Evolutionary conservation across 2,113 vertebrate species (phyloP).

Genomic region (Mus pahari): DNA sequence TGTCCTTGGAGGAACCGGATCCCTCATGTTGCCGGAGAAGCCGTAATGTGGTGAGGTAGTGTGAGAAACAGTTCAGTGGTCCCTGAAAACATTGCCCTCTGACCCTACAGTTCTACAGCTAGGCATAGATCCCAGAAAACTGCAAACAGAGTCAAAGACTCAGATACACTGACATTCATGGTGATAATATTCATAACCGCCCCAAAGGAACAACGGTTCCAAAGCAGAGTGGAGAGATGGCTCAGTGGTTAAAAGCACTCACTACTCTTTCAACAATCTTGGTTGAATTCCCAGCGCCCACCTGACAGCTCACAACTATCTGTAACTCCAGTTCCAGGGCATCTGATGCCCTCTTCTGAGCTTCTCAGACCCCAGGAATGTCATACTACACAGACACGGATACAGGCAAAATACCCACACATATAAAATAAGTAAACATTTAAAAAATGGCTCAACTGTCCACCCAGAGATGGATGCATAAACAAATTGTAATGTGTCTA

Average conservation of each 20-base stretch:
- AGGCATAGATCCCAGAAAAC: neutral
- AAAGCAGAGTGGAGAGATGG: neutral
- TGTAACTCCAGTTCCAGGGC: neutral
- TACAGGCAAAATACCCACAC: neutral
- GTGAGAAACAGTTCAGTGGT: neutral
- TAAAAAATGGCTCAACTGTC: neutral
- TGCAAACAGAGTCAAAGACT: constrained; percentile 8
- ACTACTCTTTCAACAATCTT: neutral
- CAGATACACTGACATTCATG: neutral
- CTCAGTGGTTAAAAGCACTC: neutral
- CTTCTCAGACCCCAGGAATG: neutral
- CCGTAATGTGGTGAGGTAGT: neutral
- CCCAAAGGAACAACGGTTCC: neutral
- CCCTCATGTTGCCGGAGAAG: neutral
- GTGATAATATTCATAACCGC: neutral
- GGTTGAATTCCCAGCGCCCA: neutral
- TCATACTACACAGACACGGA: neutral
- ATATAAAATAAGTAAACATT: neutral
- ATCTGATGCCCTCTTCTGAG: neutral
- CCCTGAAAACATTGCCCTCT: neutral
- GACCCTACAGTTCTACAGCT: neutral
- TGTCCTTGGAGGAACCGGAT: neutral
- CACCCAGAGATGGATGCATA: neutral
- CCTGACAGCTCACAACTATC: neutral
- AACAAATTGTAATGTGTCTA: neutral